Evolutionary conservation across 1,140 invertebrate genomes (phyloP).

Genomic region (Drosophila erecta): DNA sequence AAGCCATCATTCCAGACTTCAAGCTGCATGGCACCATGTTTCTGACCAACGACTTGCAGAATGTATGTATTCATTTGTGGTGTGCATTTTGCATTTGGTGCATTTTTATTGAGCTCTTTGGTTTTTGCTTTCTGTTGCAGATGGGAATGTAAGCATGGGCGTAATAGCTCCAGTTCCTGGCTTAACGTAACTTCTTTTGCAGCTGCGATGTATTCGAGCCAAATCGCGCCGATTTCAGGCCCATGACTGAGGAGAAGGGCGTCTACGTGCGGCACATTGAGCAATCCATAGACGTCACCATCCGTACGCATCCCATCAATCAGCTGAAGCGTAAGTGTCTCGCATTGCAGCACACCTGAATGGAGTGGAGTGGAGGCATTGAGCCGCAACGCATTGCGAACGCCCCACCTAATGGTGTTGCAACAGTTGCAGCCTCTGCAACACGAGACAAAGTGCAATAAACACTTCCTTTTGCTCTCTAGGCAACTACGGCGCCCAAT

Average conservation of each 20-base stretch:
- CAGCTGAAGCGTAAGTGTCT: constrained; percentile 86
- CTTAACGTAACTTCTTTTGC: constrained; percentile 74
- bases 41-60: constrained; percentile 90
- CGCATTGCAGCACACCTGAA: constrained; percentile 62
- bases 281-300: constrained; percentile 92
- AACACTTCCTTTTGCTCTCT: constrained; percentile 61
- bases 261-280: constrained; percentile 92
- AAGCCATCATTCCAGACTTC: constrained; percentile 91
- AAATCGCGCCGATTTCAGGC: constrained; percentile 89
- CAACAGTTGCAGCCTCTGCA: constrained; percentile 21
- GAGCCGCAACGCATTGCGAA: constrained; percentile 55
- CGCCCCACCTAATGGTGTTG: constrained; percentile 54
- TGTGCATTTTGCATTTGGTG: neutral
- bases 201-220: constrained; percentile 92
- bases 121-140: constrained; percentile 41
- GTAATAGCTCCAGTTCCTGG: neutral
- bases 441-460: constrained; percentile 55
- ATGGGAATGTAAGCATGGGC: constrained; percentile 71
- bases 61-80: constrained; percentile 86
- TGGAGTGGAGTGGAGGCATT: constrained; percentile 43
- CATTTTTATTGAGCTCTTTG: constrained; percentile 18
- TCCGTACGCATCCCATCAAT: constrained; percentile 88
- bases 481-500: constrained; percentile 82
- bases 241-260: constrained; percentile 90
- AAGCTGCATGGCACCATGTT: constrained; percentile 91